Evolutionary conservation across 1,140 invertebrate species (phyloP), one percentile per base, ranked within the genome.

Genomic region (Zaprionus ornatus): DNA sequence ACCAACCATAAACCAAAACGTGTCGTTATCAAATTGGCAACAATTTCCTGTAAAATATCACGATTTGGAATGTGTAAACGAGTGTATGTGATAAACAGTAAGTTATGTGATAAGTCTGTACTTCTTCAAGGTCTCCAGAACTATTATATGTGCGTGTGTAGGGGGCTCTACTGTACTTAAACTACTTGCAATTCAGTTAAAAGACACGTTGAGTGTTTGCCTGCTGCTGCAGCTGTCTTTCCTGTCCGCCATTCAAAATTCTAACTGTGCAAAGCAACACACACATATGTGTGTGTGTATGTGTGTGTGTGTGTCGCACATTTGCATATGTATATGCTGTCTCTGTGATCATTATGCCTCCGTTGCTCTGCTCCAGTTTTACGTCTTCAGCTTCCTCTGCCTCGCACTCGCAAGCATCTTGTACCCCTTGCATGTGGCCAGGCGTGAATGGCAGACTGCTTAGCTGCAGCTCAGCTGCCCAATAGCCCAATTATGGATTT

Each of bases 401-500:
- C 3, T 45, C 4, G 6, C 5, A 3, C n/a, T n/a, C 42, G n/a
- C 35, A 4, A 13, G 0, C 35, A 45, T 7, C 42, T 45, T 45
- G 42, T 6, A 10, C 35, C 35, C 35, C 52, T 29, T 25, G 29
- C 29, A 29, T 29, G 29, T 29, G 29, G 29, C 9, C 52, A 55
- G 23, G 10, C 19, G 19, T 17, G n/a, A 59, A 17, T 13, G 29
- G 15, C n/a, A 45, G 27, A 19, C 65, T 32, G 55, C 65, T 67
- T 59, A 35, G 19, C 32, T 25, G 21, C 27, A 56, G 15, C 56
- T 19, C 55, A 59, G 56, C 35, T 68, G 65, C n/a, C 56, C 42
- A 50, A n/a, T 12, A 48, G 42, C 15, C 55, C 65, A 68, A 68
- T 68, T 68, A 60, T 60, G 57, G 65, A 68, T 68, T 68, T 68